phyloP scores from a whole-genome alignment of 2,797 vertebrate species.

The Brachyrhaphis roseni region DNA sequence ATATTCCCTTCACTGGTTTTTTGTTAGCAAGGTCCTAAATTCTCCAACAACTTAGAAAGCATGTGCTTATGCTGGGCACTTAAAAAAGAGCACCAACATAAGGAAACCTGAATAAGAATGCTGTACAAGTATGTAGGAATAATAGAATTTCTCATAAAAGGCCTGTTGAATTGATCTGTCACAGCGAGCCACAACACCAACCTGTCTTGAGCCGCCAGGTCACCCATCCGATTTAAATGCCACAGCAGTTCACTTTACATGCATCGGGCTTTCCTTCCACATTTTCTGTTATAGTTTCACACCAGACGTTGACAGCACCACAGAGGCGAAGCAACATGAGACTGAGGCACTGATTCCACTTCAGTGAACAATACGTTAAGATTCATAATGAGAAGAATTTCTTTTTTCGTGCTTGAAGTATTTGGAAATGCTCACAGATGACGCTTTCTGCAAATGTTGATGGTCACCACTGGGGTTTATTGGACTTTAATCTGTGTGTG shows the following conservation, averaged over 20 bases:
- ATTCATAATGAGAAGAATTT: constrained; percentile 44
- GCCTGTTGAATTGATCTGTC: constrained; percentile 9
- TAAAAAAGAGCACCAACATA: not conserved
- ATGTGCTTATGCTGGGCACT: not conserved
- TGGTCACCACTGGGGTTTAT: constrained; percentile 30
- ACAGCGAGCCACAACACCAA: constrained; percentile 17
- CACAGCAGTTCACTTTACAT: constrained; percentile 15
- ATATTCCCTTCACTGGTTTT: not conserved
- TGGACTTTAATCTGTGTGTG: constrained; percentile 41
- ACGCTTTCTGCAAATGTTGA: constrained; percentile 43
- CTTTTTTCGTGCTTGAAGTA: constrained; percentile 38
- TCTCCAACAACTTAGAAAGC: not conserved
- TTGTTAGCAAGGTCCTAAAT: not conserved
- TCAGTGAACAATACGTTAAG: constrained; percentile 48
- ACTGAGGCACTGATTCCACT: constrained; percentile 35
- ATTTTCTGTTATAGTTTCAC: constrained; percentile 29
- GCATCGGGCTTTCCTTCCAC: constrained; percentile 5
- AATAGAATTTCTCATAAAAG: constrained; percentile 11
- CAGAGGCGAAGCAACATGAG: constrained; percentile 14
- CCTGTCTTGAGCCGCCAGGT: constrained; percentile 35
- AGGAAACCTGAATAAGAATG: not conserved
- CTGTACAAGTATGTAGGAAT: not conserved
- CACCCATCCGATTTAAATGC: constrained; percentile 19
- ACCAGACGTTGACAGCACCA: constrained; percentile 21
- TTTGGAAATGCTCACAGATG: constrained; percentile 31